phyloP scores from a whole-genome alignment of 2,797 vertebrate species.

The Danio kyathit region DNA sequence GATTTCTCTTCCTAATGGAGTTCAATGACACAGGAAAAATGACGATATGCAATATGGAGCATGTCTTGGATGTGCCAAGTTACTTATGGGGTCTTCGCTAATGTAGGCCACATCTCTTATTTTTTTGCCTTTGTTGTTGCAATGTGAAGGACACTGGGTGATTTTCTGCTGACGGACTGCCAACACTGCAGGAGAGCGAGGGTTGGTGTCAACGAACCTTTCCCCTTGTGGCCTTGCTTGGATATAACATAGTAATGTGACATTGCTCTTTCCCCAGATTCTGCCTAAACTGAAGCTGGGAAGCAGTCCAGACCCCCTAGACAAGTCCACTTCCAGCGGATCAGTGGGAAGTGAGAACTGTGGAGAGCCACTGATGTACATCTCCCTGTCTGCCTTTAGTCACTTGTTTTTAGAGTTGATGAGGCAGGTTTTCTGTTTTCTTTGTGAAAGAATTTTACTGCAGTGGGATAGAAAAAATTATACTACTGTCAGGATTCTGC shows the following conservation, averaged over 20 bases:
- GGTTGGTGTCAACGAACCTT: conserved; percentile 44
- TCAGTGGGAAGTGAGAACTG: conserved; percentile 29
- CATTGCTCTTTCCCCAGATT: conserved; percentile 48
- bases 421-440: background rate
- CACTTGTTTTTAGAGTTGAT: conserved; percentile 20
- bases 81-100: conserved; percentile 9
- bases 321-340: conserved; percentile 36
- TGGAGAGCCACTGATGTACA: conserved; percentile 27
- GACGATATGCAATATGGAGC: conserved; percentile 21
- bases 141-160: conserved; percentile 39
- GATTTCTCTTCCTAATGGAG: conserved; percentile 6
- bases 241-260: conserved; percentile 45
- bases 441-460: background rate
- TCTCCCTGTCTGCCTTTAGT: conserved; percentile 19
- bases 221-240: conserved; percentile 22
- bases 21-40: conserved; percentile 16
- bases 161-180: conserved; percentile 29
- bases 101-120: conserved; percentile 28
- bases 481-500: too few species aligned
- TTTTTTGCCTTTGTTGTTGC: conserved; percentile 21
- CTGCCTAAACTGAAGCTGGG: conserved; percentile 24
- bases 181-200: conserved; percentile 29
- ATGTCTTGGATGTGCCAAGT: background rate
- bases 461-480: conserved; percentile 7
- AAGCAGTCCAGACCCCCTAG: conserved; percentile 41